A percentile compares a stretch with the other conserved stretches of the same genome.
Conservation (phyloP, 2,888 invertebrate genomes). For the Carcina quercana region DNA sequence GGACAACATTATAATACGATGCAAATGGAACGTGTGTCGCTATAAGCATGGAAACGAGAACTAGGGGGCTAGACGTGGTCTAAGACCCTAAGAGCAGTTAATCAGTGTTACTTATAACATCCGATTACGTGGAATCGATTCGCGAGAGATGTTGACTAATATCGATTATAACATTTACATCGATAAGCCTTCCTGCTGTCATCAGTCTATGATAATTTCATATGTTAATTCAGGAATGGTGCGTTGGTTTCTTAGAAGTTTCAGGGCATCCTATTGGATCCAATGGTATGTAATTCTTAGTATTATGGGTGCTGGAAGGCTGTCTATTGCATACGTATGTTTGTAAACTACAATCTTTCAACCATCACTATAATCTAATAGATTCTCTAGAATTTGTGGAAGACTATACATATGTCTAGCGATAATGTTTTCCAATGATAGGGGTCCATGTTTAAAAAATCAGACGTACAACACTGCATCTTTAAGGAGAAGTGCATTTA, state of each 20-base stretch:
- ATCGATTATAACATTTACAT: slow-evolving; percentile 60
- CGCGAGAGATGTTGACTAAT: slow-evolving; percentile 48
- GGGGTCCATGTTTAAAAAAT: no score
- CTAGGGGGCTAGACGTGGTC: slow-evolving; percentile 40
- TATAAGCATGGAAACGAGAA: slow-evolving; percentile 32
- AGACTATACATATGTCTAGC: no score
- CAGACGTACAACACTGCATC: no score
- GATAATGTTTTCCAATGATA: no score
- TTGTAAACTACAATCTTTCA: slow-evolving; percentile 8
- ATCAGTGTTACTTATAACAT: slow-evolving; percentile 50
- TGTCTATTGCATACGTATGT: slow-evolving; percentile 2
- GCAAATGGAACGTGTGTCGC: slow-evolving; percentile 51
- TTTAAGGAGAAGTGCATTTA: no score
- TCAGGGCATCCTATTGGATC: slow-evolving; percentile 18
- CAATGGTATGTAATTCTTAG: no score
- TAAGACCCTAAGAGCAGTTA: slow-evolving; percentile 41
- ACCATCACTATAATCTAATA: no score
- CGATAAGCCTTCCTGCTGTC: slow-evolving; percentile 43
- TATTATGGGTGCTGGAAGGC: slow-evolving; percentile 15
- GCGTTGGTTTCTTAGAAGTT: slow-evolving; percentile 34
- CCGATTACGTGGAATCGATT: slow-evolving; percentile 56
- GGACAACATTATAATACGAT: slow-evolving; percentile 48
- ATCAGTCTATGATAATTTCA: slow-evolving; percentile 50
- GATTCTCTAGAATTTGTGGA: no score
- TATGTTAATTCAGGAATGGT: slow-evolving; percentile 47